A percentile compares a stretch with the other conserved stretches of the same genome.
phyloP scores from a whole-genome alignment of 35 echinoderm and acorn worm species.

The Anneissia japonica region DNA sequence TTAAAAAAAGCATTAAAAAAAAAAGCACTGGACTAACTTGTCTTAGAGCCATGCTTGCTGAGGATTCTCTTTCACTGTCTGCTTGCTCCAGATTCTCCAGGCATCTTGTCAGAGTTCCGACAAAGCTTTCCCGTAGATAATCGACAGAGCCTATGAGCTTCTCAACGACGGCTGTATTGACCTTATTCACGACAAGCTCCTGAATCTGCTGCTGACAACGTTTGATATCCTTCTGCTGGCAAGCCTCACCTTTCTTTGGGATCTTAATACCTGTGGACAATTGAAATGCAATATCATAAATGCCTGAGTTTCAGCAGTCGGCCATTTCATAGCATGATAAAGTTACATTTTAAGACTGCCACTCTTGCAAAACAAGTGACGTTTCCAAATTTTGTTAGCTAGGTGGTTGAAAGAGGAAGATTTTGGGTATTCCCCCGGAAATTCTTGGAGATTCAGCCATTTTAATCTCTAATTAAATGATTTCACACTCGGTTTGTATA shows the following conservation, averaged over 20 bases:
- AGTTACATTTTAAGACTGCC: no score
- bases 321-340: no score
- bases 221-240: constrained; percentile 71
- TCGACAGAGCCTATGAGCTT: constrained; percentile 88
- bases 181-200: constrained; percentile 63
- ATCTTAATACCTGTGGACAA: constrained; percentile 78
- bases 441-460: no score
- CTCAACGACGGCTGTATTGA: constrained; percentile 70
- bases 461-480: no score
- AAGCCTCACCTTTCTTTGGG: constrained; percentile 56
- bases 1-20: no score
- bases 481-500: no score
- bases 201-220: constrained; percentile 86
- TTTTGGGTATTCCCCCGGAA: no score
- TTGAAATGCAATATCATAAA: no score
- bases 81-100: constrained; percentile 79
- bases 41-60: constrained; percentile 64
- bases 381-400: no score
- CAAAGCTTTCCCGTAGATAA: constrained; percentile 78
- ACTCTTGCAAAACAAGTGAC: no score
- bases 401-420: no score
- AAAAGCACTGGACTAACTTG: constrained; percentile 53
- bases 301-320: no score
- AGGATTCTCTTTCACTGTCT: constrained; percentile 61
- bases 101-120: constrained; percentile 89